Evolutionary conservation across 2,888 invertebrate genomes (phyloP), one percentile per base, ranked within the genome.

Genomic region (Onthophagus sagittarius): DNA sequence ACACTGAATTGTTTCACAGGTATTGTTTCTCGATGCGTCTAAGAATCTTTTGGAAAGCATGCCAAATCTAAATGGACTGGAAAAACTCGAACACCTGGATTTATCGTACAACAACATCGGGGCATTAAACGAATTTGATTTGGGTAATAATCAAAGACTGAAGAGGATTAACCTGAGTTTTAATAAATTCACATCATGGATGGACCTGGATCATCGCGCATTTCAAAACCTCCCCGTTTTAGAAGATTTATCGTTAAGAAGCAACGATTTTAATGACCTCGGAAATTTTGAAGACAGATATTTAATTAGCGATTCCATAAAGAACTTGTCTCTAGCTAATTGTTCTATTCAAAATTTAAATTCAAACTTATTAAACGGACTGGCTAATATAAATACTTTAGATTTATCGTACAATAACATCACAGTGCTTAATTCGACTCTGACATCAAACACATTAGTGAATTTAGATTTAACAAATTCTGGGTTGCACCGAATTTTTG

Each of bases 21-120:
- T 91, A 53, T 88, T 90, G 80, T 87, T 88, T 11, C 80, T 93
- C 78, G 88, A 92, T 77, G 82, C 93, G 67, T 90, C 92, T 0
- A 87, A 87, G 78, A 93, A 93, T 81, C 83, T 86, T 64, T 89
- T 93, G 74, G 80, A 81, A 2, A 83, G 84, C 6, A 88, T 92
- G 78, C 91, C 79, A 0, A 85, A 86, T 71, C 83, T 91, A 23
- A 85, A 86, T 69, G 80, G 81, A 62, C 89, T 89, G 76, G 80
- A 82, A 6, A 85, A 87, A 67, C 84, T 93, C 9, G 84, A 88
- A 79, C 85, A 84, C 80, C 79, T 90, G 72, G 88, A 89, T 81
- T 78, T 90, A 65, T 87, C 89, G 0, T 78, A 83, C 74, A 85
- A 85, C 75, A 77, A 79, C 73, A 80, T 84, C 74, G 77, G 80